phyloP scores from a whole-genome alignment of 2,888 invertebrate species.

The Hetaerina titia region DNA sequence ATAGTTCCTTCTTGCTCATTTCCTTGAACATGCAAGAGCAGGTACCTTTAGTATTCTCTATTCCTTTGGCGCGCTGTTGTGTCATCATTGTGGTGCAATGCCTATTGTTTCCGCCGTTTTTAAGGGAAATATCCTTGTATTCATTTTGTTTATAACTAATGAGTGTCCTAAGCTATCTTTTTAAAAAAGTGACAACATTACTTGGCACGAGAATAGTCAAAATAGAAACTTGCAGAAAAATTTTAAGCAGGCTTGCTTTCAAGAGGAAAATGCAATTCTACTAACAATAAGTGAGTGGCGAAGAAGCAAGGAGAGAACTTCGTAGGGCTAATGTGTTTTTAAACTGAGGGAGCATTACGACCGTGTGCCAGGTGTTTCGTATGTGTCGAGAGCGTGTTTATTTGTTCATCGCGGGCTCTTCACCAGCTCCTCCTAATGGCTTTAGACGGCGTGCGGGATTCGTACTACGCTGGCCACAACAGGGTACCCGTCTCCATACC shows the following conservation, averaged over 20 bases:
- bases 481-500: not conserved
- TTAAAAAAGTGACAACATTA: no score
- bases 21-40: no score
- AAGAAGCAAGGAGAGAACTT: not conserved
- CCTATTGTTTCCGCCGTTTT: no score
- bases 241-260: not conserved
- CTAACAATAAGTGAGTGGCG: not conserved
- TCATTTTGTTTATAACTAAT: no score
- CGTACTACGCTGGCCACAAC: not conserved
- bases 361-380: not conserved
- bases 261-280: not conserved
- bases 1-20: no score
- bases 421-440: not conserved
- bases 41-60: no score
- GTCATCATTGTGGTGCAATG: no score
- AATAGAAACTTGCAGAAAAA: no score
- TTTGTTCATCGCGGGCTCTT: not conserved
- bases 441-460: not conserved
- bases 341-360: not conserved
- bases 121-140: no score
- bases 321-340: not conserved
- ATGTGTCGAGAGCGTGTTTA: not conserved
- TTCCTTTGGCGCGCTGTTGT: no score
- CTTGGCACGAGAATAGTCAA: no score
- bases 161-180: no score